These are phyloP conservation scores for Tenrec ecaudatus DNA, from an alignment of 2,113 vertebrate genomes.

Conservation along the genomic window DNA sequence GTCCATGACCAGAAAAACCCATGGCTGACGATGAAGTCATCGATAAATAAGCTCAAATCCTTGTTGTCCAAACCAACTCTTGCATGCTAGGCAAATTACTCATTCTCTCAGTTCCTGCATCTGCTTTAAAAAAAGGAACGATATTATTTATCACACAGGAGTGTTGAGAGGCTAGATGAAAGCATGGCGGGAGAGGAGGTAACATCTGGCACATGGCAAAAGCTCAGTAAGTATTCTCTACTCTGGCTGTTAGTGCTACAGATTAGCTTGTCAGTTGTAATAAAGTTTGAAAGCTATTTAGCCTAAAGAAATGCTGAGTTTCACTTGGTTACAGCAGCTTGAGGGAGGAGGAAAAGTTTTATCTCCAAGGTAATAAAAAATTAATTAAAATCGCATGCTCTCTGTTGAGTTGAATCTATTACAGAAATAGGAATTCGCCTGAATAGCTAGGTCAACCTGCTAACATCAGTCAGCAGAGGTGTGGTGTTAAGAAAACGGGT, in stretches of 20 bases:
- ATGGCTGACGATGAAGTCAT: neutral
- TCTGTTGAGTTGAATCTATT: neutral
- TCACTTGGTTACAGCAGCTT: neutral
- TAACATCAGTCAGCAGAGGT: neutral
- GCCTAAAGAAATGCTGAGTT: neutral
- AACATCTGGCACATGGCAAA: neutral
- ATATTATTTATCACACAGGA: neutral
- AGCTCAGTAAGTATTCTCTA: neutral
- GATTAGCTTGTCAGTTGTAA: neutral
- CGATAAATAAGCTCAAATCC: neutral
- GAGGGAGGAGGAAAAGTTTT: neutral
- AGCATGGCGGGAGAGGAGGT: neutral
- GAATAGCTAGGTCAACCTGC: neutral
- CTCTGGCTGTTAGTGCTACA: neutral
- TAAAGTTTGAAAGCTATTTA: constrained; percentile 10
- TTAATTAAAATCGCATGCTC: neutral
- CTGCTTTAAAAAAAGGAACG: neutral
- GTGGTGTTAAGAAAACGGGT: neutral
- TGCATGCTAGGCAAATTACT: neutral
- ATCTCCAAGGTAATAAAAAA: neutral
- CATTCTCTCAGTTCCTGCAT: neutral
- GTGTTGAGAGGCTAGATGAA: neutral
- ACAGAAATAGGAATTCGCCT: neutral
- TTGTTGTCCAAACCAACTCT: neutral
- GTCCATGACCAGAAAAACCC: neutral